Conservation (phyloP, 2,888 invertebrate genomes). For the Neoaliturus tenellus region DNA sequence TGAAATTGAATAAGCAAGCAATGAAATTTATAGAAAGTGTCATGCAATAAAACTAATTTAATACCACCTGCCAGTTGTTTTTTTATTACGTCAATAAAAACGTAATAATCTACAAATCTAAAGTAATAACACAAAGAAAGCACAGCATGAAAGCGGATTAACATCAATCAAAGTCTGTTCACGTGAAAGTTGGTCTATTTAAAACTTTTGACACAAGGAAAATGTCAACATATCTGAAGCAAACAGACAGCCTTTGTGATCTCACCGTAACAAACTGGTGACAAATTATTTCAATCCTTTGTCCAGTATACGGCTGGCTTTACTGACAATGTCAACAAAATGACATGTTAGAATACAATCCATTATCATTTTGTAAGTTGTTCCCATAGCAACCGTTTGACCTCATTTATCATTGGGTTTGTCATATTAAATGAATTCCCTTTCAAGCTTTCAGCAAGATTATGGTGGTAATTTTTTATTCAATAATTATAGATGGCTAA, state of each 20-base stretch:
- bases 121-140: too few relatives aligned
- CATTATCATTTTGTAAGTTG: conserved; percentile 12
- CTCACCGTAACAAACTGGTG: neutral
- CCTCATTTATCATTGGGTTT: neutral
- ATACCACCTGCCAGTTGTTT: too few relatives aligned
- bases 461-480: too few relatives aligned
- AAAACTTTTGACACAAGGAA: neutral
- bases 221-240: neutral
- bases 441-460: too few relatives aligned
- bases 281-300: conserved; percentile 33
- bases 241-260: neutral
- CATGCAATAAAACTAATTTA: too few relatives aligned
- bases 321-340: conserved; percentile 13
- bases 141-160: neutral
- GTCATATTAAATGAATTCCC: neutral
- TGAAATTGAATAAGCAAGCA: too few relatives aligned
- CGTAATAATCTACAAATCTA: too few relatives aligned
- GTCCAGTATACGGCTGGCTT: neutral
- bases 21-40: too few relatives aligned
- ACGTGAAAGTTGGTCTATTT: too few relatives aligned
- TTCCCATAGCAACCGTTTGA: neutral
- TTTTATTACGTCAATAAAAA: too few relatives aligned
- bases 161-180: neutral
- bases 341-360: conserved; percentile 24
- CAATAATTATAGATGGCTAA: too few relatives aligned